Conservation (phyloP, 2,113 vertebrate species). For the Ceratotherium simum region DNA sequence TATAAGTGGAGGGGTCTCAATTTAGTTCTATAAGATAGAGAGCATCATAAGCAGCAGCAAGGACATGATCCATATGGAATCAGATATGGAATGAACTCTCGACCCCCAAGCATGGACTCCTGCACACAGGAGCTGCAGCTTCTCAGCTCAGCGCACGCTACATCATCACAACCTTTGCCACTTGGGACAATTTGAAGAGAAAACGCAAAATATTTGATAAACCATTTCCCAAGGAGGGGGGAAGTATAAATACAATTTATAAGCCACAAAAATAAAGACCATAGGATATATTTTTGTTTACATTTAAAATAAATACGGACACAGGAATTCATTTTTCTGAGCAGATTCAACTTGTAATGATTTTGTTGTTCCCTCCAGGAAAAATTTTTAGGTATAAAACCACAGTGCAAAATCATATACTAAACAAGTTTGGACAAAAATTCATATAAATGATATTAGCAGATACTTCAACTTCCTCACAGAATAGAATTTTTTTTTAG, state of each 20-base stretch:
- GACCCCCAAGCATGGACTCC: no score
- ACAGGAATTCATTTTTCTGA: not conserved
- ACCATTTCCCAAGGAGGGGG: not conserved
- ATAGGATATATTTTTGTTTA: not conserved
- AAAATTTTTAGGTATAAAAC: not conserved
- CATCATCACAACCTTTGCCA: no score
- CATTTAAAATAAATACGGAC: not conserved
- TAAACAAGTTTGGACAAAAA: not conserved
- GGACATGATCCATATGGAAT: not conserved
- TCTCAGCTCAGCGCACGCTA: no score
- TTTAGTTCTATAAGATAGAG: not conserved
- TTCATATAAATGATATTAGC: not conserved
- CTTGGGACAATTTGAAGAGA: not conserved
- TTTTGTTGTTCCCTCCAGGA: not conserved
- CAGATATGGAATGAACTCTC: no score
- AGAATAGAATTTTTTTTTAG: not conserved
- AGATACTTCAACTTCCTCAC: not conserved
- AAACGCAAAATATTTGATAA: not conserved
- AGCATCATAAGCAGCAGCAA: not conserved
- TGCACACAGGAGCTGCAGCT: not conserved
- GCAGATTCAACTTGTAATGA: not conserved
- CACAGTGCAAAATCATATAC: not conserved
- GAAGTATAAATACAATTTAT: not conserved
- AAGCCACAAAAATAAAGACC: not conserved
- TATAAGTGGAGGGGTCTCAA: not conserved